phyloP scores from a whole-genome alignment of 2,797 vertebrate genomes.

The Pangasius mekongensis region DNA sequence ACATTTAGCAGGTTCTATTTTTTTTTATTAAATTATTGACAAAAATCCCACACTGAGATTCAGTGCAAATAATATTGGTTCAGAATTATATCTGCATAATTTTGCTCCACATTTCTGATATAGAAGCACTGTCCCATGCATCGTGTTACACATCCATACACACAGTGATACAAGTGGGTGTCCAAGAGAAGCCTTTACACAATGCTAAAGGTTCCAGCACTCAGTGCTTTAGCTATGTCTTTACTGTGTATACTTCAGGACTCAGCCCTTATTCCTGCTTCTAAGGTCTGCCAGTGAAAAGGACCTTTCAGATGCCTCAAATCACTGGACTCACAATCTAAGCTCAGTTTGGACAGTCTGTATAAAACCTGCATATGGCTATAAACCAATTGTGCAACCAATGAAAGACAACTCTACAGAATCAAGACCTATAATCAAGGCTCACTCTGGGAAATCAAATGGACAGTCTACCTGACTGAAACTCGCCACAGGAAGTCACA shows the following conservation, averaged over 20 bases:
- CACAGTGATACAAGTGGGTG: neutral
- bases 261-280: constrained; percentile 22
- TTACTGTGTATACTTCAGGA: constrained; percentile 14
- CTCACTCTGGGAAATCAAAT: constrained; percentile 39
- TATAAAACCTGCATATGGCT: constrained; percentile 11
- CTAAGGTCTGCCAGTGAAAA: constrained; percentile 38
- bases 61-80: constrained; percentile 27
- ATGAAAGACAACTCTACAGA: constrained; percentile 28
- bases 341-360: constrained; percentile 39
- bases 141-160: neutral
- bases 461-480: constrained; percentile 48
- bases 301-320: constrained; percentile 34
- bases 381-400: constrained; percentile 22
- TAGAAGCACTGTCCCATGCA: constrained; percentile 33
- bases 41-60: constrained; percentile 15
- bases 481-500: constrained; percentile 34
- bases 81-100: constrained; percentile 36
- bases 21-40: constrained; percentile 18
- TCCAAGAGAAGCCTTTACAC: neutral
- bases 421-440: constrained; percentile 23
- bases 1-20: neutral
- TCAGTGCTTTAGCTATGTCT: constrained; percentile 9
- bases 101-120: constrained; percentile 9
- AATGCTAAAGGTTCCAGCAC: neutral
- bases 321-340: constrained; percentile 41